Evolutionary conservation across 1,140 invertebrate species (phyloP), one percentile per base, ranked within the genome.

Genomic region (Drosophila persimilis): DNA sequence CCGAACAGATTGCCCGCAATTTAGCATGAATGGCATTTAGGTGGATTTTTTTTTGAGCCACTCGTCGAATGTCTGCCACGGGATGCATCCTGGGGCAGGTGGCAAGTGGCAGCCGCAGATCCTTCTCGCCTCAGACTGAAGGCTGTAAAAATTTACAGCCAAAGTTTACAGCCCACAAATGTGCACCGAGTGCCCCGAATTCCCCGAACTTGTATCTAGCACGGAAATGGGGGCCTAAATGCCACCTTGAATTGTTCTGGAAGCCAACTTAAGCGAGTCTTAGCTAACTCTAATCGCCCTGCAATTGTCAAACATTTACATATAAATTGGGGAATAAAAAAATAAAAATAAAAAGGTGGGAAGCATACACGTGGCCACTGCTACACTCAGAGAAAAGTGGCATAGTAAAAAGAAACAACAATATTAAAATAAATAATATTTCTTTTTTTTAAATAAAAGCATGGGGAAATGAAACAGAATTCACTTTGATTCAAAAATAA

Each of bases 101-200:
- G 56, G 35, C 44, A 20, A 20, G 20, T 20, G 20, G 57, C 24
- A 4, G 24, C 24, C 24, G 24, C 4, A 26, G 24, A 54, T 48
- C 44, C 26, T 35, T 35, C 31, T 35, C 9, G 9, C 31, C 3
- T 35, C 11, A 53, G 58, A 73, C 55, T 63, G 58, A 80, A 80
- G 80, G 77, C 86, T 80, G 73, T 77, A 86, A 85, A 85, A 85
- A 86, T 85, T 71, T 86, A 85, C 55, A 64, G 73, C 47, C 69
- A 48, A 80, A 80, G 41, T 85, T 86, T 86, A 85, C 86, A 77
- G 67, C 81, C 80, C 80, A 80, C 77, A 86, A 85, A 53, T 74
- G 80, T 53, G 69, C 41, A 60, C 50, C n/a, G 45, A 26, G 6
- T 26, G 24, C 24, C 24, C 22, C 43, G 31, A 52, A 56, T 51